phyloP scores from a whole-genome alignment of 2,888 invertebrate species.

The Drosophila suboccidentalis region DNA sequence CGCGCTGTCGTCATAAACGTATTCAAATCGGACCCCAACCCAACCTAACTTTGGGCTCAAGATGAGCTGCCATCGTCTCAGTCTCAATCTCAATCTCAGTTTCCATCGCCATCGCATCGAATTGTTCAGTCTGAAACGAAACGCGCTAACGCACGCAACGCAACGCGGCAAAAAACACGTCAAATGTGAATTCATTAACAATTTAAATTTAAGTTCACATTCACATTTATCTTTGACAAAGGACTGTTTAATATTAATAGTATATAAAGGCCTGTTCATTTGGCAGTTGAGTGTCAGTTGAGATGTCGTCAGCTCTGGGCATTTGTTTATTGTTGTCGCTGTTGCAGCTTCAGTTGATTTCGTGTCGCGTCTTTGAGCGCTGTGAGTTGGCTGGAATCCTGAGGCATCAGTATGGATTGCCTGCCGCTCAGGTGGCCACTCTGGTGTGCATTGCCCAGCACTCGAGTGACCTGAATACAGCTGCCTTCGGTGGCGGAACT shows the following conservation, averaged over 20 bases:
- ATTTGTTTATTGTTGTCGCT: slow-evolving; percentile 32
- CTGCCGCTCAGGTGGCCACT: slow-evolving; percentile 86
- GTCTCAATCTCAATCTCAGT: slow-evolving; percentile 7
- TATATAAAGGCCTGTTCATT: slow-evolving; percentile 34
- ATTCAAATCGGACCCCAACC: slow-evolving; percentile 62
- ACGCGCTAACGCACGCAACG: slow-evolving; percentile 73
- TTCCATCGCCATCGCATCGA: slow-evolving; percentile 30
- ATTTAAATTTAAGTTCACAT: slow-evolving; percentile 28
- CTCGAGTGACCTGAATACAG: slow-evolving; percentile 89
- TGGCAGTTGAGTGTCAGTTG: slow-evolving; percentile 43
- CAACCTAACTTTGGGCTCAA: slow-evolving; percentile 65
- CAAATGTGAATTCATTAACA: slow-evolving; percentile 21
- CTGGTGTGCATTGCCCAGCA: slow-evolving; percentile 91
- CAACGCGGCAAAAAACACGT: slow-evolving; percentile 18
- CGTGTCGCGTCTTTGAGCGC: slow-evolving; percentile 87
- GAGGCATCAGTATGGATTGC: slow-evolving; percentile 87
- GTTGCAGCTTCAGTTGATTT: slow-evolving; percentile 30
- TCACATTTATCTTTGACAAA: slow-evolving; percentile 1
- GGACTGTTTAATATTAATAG: not conserved
- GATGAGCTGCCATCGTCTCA: slow-evolving; percentile 53
- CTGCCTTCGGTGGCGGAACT: slow-evolving; percentile 87
- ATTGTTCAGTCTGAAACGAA: slow-evolving; percentile 66
- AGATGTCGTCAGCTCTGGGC: slow-evolving; percentile 57
- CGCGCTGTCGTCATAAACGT: slow-evolving; percentile 66
- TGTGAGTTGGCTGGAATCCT: slow-evolving; percentile 90